phyloP scores from a whole-genome alignment of 1,140 invertebrate species.

The Lepidotrigona ventralis region DNA sequence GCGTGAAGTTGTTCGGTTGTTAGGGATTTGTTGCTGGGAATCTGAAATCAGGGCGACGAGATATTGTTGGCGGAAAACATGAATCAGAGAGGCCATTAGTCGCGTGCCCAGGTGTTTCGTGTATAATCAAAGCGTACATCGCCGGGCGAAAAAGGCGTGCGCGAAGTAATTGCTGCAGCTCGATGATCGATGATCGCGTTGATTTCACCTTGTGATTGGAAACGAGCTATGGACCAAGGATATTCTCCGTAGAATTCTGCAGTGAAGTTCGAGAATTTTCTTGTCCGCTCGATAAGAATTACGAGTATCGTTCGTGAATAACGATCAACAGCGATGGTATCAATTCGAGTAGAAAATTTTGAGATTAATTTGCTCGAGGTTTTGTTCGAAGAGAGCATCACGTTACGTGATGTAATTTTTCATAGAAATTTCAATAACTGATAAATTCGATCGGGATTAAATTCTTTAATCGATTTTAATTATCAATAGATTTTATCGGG shows the following conservation, averaged over 20 bases:
- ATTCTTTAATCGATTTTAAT: too few relatives aligned
- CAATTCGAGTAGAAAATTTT: neutral
- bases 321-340: neutral
- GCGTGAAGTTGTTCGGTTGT: too few relatives aligned
- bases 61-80: neutral
- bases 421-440: too few relatives aligned
- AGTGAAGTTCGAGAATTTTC: neutral
- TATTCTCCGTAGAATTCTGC: neutral
- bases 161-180: neutral
- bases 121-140: conserved; percentile 1
- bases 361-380: neutral
- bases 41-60: neutral
- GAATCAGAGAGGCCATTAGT: conserved; percentile 4
- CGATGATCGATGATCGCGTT: neutral
- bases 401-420: too few relatives aligned
- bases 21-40: neutral
- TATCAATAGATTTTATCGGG: too few relatives aligned
- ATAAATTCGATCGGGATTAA: too few relatives aligned
- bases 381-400: too few relatives aligned
- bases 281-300: neutral
- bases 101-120: neutral
- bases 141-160: neutral
- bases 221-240: neutral
- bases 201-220: neutral
- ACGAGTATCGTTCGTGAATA: neutral